These are phyloP conservation scores for Phaedon cochleariae DNA, from an alignment of 2,888 invertebrate genomes.

Conservation along the genomic window DNA sequence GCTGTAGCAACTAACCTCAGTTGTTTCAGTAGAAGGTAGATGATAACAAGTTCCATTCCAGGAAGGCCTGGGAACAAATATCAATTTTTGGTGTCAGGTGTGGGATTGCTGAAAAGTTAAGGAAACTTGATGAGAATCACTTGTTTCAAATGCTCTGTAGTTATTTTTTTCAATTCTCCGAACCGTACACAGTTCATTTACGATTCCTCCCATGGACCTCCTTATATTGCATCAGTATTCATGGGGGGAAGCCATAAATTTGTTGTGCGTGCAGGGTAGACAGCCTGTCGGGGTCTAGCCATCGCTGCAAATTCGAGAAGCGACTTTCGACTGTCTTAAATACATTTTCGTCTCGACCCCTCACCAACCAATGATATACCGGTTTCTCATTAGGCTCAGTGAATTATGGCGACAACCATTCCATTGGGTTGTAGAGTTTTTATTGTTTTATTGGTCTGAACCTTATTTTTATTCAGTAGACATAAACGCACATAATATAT, in stretches of 20 bases:
- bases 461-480: neutral
- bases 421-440: neutral
- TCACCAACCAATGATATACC: constrained; percentile 31
- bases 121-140: no score
- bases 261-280: constrained; percentile 38
- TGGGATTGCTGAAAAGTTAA: no score
- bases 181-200: neutral
- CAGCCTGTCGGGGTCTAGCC: constrained; percentile 41
- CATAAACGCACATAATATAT: no score
- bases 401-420: constrained; percentile 25
- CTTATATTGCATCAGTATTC: constrained; percentile 36
- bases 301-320: constrained; percentile 40
- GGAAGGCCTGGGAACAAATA: no score
- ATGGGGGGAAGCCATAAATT: constrained; percentile 34
- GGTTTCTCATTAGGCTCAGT: constrained; percentile 29
- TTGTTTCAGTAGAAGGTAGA: no score
- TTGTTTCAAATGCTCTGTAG: no score
- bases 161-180: no score
- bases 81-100: no score
- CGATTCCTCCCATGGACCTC: neutral
- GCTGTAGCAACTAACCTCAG: no score
- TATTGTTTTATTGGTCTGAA: neutral
- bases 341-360: constrained; percentile 36
- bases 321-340: constrained; percentile 38
- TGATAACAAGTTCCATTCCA: no score